A percentile compares a stretch with the other conserved stretches of the same genome.
These are phyloP conservation scores for Pseudorhiza aurosa DNA, from an alignment of 30 jellyfish, hydroid and myxozoan species.

Conservation along the genomic window DNA sequence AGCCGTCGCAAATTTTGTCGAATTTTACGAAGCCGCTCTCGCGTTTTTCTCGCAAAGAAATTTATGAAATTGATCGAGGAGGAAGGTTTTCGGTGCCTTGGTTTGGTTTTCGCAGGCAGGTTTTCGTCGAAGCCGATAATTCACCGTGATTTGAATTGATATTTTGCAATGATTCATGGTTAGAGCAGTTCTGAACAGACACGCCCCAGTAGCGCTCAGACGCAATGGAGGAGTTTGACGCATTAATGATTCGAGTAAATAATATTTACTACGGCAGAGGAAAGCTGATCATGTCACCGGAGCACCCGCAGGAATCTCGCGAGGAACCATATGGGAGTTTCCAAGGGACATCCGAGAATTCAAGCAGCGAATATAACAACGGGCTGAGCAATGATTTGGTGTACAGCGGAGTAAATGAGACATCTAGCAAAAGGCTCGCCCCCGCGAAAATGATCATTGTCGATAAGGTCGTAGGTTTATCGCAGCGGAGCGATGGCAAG, in stretches of 20 bases:
- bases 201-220: too few species aligned
- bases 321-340: neutral
- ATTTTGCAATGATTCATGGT: too few species aligned
- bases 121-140: too few species aligned
- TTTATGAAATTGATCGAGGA: too few species aligned
- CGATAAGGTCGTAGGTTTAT: neutral
- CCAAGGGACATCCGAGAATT: neutral
- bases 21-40: too few species aligned
- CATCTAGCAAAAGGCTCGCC: neutral
- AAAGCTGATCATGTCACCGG: conserved; percentile 38
- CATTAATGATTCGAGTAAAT: conserved; percentile 47
- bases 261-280: conserved; percentile 54
- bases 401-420: neutral
- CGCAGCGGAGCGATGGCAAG: neutral
- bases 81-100: too few species aligned
- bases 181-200: too few species aligned
- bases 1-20: too few species aligned
- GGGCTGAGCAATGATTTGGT: neutral
- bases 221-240: conserved; percentile 69
- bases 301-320: neutral
- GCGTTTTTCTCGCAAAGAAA: too few species aligned
- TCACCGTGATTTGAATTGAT: too few species aligned
- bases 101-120: too few species aligned
- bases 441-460: neutral
- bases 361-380: neutral